These are phyloP conservation scores for Latheticus oryzae DNA, from an alignment of 2,888 invertebrate genomes.

Conservation along the genomic window DNA sequence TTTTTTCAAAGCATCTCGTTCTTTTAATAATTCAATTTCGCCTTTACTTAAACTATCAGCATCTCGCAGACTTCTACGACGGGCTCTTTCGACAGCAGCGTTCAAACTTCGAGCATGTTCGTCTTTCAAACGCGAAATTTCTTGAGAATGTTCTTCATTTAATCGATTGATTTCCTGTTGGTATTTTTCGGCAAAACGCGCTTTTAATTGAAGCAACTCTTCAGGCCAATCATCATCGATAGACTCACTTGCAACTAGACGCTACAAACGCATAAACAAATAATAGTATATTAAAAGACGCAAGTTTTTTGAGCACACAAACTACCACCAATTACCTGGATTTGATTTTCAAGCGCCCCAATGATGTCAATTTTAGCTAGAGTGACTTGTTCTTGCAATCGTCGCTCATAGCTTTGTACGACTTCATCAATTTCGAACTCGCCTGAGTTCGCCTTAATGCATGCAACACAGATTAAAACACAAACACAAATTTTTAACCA, in stretches of 20 bases:
- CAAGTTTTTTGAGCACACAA: background rate
- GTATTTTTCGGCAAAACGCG: slow-evolving; percentile 78
- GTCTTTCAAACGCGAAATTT: slow-evolving; percentile 68
- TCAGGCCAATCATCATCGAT: slow-evolving; percentile 82
- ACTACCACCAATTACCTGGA: slow-evolving; percentile 71
- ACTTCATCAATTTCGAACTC: slow-evolving; percentile 64
- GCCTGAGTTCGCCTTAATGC: slow-evolving; percentile 57
- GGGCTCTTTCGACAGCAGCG: slow-evolving; percentile 59
- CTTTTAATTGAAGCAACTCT: slow-evolving; percentile 78
- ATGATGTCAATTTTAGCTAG: slow-evolving; percentile 77
- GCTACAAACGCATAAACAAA: slow-evolving; percentile 65
- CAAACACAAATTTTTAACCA: too few species aligned
- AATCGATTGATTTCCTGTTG: slow-evolving; percentile 71
- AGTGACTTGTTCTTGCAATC: slow-evolving; percentile 72
- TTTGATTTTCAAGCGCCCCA: slow-evolving; percentile 76
- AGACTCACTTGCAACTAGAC: slow-evolving; percentile 75
- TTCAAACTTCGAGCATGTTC: slow-evolving; percentile 58
- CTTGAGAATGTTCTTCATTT: slow-evolving; percentile 71
- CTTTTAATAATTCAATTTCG: slow-evolving; percentile 71
- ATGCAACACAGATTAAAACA: slow-evolving; percentile 34
- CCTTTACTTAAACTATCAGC: slow-evolving; percentile 67
- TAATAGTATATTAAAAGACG: background rate
- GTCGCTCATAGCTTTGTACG: slow-evolving; percentile 67
- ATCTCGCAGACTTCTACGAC: slow-evolving; percentile 57
- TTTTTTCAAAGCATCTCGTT: slow-evolving; percentile 76